Conservation (phyloP, 2,113 vertebrate species). For the Mionectes macconnelli region DNA sequence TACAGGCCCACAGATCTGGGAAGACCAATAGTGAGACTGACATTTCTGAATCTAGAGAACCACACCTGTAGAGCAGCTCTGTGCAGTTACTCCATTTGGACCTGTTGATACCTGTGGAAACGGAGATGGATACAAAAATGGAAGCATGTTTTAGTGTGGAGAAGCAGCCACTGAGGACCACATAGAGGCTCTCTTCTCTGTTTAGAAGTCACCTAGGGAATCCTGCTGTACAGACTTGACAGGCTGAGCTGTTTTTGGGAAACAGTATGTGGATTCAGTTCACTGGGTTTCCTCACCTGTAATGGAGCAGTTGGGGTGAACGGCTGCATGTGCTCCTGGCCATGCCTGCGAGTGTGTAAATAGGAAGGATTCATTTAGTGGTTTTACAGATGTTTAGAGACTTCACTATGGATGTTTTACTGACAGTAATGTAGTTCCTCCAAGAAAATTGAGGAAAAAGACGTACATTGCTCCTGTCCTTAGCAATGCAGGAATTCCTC, state of each 20-base stretch:
- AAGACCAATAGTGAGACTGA: background rate
- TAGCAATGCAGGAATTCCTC: background rate
- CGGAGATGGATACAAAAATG: background rate
- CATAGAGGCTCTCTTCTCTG: background rate
- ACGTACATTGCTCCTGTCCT: background rate
- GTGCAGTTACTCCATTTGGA: background rate
- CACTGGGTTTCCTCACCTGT: background rate
- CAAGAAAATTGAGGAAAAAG: background rate
- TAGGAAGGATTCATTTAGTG: background rate
- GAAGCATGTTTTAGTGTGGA: background rate
- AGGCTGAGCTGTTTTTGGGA: background rate
- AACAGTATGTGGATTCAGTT: background rate
- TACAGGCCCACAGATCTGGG: background rate
- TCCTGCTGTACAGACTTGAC: background rate
- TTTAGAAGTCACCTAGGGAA: background rate
- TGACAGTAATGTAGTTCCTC: background rate
- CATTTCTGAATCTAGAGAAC: background rate
- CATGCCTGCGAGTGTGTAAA: background rate
- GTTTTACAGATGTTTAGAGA: background rate
- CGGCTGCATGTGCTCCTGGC: background rate
- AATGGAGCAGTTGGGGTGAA: background rate
- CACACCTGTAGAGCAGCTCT: background rate
- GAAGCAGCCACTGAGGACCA: background rate
- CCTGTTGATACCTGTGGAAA: background rate
- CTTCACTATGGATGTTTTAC: background rate